Evolutionary conservation across 2,797 vertebrate species (phyloP).

Genomic region (Channa striata): DNA sequence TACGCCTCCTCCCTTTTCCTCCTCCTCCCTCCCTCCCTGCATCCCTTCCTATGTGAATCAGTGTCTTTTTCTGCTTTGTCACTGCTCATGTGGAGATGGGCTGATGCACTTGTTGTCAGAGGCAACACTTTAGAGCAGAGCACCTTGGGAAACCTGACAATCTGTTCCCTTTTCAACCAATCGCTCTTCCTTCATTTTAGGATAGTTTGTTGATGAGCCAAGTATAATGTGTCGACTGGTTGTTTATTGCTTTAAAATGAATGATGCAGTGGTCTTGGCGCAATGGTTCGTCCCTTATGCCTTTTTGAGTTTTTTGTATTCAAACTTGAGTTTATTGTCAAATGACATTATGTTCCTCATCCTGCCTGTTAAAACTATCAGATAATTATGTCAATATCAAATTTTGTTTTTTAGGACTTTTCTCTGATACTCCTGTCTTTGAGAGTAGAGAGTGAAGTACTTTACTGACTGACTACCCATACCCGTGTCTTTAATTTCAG

Average conservation of each 20-base stretch:
- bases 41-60: slow-evolving; percentile 16
- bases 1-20: slow-evolving; percentile 21
- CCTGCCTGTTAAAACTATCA: neutral
- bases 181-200: neutral
- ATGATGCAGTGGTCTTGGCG: neutral
- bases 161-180: slow-evolving; percentile 8
- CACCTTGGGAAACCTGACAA: slow-evolving; percentile 62
- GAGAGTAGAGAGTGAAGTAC: neutral
- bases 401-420: neutral
- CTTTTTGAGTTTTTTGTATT: neutral
- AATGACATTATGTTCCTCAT: neutral
- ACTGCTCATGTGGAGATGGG: slow-evolving; percentile 70
- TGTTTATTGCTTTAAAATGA: slow-evolving; percentile 12
- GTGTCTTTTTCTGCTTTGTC: slow-evolving; percentile 81
- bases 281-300: neutral
- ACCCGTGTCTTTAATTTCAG: slow-evolving; percentile 75
- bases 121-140: slow-evolving; percentile 60
- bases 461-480: neutral
- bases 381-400: neutral
- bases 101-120: slow-evolving; percentile 74
- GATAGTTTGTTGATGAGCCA: slow-evolving; percentile 18
- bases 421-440: neutral
- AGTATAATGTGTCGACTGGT: slow-evolving; percentile 12
- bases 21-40: neutral
- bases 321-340: neutral